A percentile compares a stretch with the other conserved stretches of the same genome.
Evolutionary conservation across 2,797 vertebrate species (phyloP).

Genomic region (Myoxocephalus aenaeus): DNA sequence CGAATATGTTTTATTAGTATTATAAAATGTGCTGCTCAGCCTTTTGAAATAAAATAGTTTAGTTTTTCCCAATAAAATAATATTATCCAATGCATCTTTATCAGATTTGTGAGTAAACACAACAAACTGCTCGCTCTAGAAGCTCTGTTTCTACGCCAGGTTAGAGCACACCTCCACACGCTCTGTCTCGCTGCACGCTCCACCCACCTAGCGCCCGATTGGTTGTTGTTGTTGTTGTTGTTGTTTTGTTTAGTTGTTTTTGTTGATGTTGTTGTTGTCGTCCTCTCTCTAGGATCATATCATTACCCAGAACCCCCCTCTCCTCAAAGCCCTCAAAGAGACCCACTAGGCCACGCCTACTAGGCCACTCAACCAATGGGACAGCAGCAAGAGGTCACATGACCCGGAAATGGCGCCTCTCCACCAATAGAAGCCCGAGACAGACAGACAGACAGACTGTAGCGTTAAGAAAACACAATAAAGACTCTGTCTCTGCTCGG

Average conservation of each 20-base stretch:
- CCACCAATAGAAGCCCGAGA: conserved; percentile 81
- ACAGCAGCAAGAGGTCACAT: conserved; percentile 98
- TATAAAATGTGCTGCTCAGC: background rate
- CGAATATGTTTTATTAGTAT: background rate
- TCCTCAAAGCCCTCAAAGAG: conserved; percentile 99
- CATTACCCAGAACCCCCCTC: conserved; percentile 99
- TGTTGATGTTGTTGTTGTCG: conserved; percentile 96
- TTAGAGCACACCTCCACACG: conserved; percentile 68
- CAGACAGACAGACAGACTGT: conserved; percentile 70
- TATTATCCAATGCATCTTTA: background rate
- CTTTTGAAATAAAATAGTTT: background rate
- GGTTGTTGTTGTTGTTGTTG: conserved; percentile 80
- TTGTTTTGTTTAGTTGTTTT: conserved; percentile 94
- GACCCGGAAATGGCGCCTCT: conserved; percentile 88
- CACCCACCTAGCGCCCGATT: conserved; percentile 81
- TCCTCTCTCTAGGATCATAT: conserved; percentile 99
- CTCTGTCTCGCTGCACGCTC: conserved; percentile 74
- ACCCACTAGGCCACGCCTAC: conserved; percentile 99
- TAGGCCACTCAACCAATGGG: conserved; percentile 90
- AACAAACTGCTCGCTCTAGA: conserved; percentile 47
- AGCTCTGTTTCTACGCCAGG: conserved; percentile 54
- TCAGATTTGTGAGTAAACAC: too few species aligned
- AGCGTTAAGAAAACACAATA: conserved; percentile 61
- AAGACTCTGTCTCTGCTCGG: conserved; percentile 70
- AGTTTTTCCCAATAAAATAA: too few species aligned